Percentiles rank a stretch among this genome's conserved stretches.
These are phyloP conservation scores for Liopterus haemorrhoidalis DNA, from an alignment of 2,888 invertebrate species.

Conservation along the genomic window DNA sequence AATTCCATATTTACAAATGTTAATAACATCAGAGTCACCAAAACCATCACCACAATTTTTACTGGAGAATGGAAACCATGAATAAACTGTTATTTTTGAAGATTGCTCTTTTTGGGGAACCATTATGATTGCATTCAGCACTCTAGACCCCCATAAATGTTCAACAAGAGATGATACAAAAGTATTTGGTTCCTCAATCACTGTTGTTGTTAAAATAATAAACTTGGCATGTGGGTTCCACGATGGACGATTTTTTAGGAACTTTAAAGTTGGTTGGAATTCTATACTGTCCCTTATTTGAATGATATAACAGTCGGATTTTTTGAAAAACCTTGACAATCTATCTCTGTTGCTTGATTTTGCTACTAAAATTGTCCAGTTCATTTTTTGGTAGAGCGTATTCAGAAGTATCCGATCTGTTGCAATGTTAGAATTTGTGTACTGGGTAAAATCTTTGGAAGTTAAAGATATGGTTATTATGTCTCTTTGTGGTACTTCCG, in stretches of 20 bases:
- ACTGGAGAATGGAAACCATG: conserved; percentile 16
- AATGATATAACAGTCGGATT: conserved; percentile 20
- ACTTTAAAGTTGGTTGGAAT: conserved; percentile 6
- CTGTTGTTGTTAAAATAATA: conserved; percentile 16
- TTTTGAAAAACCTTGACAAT: conserved; percentile 15
- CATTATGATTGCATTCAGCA: conserved; percentile 18
- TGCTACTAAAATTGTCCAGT: conserved; percentile 13
- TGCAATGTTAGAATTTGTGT: conserved; percentile 11
- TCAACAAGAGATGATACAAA: conserved; percentile 6
- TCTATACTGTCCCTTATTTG: conserved; percentile 16
- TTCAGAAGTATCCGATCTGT: conserved; percentile 16
- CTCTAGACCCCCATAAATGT: conserved; percentile 9
- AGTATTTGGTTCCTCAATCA: background rate
- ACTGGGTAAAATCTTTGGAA: conserved; percentile 10
- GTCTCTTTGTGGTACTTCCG: conserved; percentile 8
- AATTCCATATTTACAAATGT: conserved; percentile 27
- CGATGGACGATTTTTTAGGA: conserved; percentile 4
- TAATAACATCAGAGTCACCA: conserved; percentile 8
- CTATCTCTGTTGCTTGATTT: conserved; percentile 9
- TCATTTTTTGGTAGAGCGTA: conserved; percentile 5
- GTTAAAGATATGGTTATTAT: conserved; percentile 14
- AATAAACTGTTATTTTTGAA: conserved; percentile 11
- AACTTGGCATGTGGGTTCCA: conserved; percentile 19
- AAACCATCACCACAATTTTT: conserved; percentile 15
- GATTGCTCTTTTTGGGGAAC: conserved; percentile 1